These are phyloP conservation scores for Thymelicus acteon DNA, from an alignment of 2,888 invertebrate genomes.

Conservation along the genomic window DNA sequence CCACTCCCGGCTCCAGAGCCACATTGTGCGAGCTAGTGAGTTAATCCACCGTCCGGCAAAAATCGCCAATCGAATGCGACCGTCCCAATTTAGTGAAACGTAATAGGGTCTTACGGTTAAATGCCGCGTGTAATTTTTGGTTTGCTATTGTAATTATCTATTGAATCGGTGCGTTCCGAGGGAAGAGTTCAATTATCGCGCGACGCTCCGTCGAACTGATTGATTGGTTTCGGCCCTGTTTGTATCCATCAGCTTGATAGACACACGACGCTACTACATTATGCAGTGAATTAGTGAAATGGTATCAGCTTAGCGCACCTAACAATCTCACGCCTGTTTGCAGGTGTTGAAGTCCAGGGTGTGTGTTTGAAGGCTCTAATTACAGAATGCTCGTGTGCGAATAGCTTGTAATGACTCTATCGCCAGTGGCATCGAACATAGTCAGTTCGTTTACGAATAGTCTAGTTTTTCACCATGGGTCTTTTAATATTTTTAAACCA, in stretches of 20 bases:
- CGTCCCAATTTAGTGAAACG: slow-evolving; percentile 76
- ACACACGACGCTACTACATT: slow-evolving; percentile 63
- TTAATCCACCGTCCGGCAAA: slow-evolving; percentile 79
- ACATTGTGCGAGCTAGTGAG: slow-evolving; percentile 74
- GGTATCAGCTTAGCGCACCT: slow-evolving; percentile 50
- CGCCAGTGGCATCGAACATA: no score
- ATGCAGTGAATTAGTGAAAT: slow-evolving; percentile 68
- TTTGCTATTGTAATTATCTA: slow-evolving; percentile 83
- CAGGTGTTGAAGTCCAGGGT: slow-evolving; percentile 1
- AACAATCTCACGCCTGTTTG: slow-evolving; percentile 16
- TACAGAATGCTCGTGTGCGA: not conserved
- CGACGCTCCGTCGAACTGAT: slow-evolving; percentile 74
- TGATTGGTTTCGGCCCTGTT: slow-evolving; percentile 76
- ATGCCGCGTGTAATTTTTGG: slow-evolving; percentile 82
- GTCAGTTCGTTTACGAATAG: no score
- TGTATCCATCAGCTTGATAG: slow-evolving; percentile 71
- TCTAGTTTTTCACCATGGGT: no score
- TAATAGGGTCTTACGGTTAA: slow-evolving; percentile 79
- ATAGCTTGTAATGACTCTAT: no score
- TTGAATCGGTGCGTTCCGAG: slow-evolving; percentile 70
- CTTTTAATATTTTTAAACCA: no score
- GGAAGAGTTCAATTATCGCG: slow-evolving; percentile 81
- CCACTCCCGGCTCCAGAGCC: slow-evolving; percentile 73
- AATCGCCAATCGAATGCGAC: slow-evolving; percentile 76
- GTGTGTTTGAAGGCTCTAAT: slow-evolving; percentile 5